Percentiles rank a stretch among this genome's conserved stretches.
Conservation (phyloP, 2,113 vertebrate genomes). For the Entomyzon cyanotis region DNA sequence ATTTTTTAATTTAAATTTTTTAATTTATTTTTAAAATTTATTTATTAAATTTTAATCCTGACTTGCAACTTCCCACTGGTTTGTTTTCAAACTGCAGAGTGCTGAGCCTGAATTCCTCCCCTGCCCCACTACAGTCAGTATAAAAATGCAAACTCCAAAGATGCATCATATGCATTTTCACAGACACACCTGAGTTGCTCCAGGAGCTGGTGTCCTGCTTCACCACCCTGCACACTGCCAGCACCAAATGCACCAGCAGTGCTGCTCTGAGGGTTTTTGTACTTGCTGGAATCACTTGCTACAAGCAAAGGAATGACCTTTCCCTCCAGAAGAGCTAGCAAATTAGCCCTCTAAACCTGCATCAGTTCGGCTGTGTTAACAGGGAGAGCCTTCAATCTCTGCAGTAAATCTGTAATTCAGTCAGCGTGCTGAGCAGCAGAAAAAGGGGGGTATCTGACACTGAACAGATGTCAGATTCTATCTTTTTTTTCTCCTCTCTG, state of each 20-base stretch:
- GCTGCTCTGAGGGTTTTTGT: neutral
- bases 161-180: neutral
- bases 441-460: neutral
- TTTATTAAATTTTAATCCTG: too few relatives aligned
- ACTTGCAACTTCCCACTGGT: too few relatives aligned
- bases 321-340: neutral
- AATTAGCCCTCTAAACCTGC: neutral
- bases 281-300: neutral
- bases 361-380: neutral
- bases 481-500: neutral
- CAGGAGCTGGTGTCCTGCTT: neutral
- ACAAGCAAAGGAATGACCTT: neutral
- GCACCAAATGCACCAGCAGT: fast-evolving
- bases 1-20: too few relatives aligned
- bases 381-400: neutral
- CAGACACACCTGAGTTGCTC: neutral
- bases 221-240: fast-evolving
- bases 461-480: slow-evolving; percentile 29
- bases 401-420: neutral
- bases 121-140: neutral
- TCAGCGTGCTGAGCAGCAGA: neutral
- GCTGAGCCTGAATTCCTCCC: neutral
- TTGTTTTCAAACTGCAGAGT: neutral
- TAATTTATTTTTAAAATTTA: too few relatives aligned
- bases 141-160: neutral